Evolutionary conservation across 2,113 vertebrate species (phyloP), one percentile per base, ranked within the genome.

Genomic region (Epinephelus cyanopodus): DNA sequence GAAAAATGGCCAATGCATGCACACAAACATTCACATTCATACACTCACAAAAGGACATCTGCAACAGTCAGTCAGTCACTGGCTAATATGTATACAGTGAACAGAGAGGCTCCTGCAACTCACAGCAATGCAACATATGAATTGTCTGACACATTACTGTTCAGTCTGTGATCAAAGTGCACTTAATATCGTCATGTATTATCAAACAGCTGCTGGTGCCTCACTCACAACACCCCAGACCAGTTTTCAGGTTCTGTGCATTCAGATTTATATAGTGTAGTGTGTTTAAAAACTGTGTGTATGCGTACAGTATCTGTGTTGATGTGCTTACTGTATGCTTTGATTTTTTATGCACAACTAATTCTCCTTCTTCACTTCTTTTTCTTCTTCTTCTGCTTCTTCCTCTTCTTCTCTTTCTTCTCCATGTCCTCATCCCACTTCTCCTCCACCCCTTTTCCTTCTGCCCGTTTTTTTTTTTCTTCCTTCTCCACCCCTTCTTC

Each of bases 141-240:
- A 57, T 29, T 17, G 10, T 2, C 18, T 0, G 4, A 37, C 45
- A 18, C 45, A 18, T 48, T 8, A 18, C 1, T 25, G 47, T 17
- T 50, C 19, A 21, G 6, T 73, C 45, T 66, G n/a, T 60, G 74
- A 76, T 67, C 64, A 60, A 60, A 58, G 52, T 33, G 23, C 27
- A 29, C 33, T 18, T 14, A 57, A 50, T 53, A 23, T 45, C 1
- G 57, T 56, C 45, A 11, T 13, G n/a, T 29, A 66, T 27, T 18
- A 45, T 64, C 21, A 27, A 52, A 54, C 33, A 65, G 60, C 47
- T 45, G 48, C n/a, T 66, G 14, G 1, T 53, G 47, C 11, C 21
- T 53, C 33, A 53, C 13, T 53, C 21, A 6, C 18, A n/a, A 5
- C 29, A 39, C 8, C 45, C 39, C 15, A 27, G 47, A 50, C 5